Conservation (phyloP, 92 coral and sea anemone species). For the Palythoa heliodiscus region DNA sequence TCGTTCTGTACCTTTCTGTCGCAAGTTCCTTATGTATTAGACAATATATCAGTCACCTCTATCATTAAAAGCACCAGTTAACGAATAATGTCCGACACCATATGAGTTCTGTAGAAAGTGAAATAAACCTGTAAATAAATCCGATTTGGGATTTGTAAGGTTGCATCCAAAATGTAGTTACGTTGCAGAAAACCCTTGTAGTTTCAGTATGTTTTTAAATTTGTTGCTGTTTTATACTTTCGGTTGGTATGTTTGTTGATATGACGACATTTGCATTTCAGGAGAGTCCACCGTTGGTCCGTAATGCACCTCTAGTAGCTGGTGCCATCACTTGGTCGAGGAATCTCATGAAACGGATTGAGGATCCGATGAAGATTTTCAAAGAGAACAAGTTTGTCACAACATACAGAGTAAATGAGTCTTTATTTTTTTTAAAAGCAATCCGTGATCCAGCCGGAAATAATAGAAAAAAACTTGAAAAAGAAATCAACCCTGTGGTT, state of each 20-base stretch:
- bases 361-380: slow-evolving; percentile 99
- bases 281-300: slow-evolving; percentile 98
- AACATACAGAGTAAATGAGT: slow-evolving; percentile 75
- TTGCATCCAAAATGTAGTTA: too few relatives aligned
- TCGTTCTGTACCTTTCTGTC: too few relatives aligned
- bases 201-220: too few relatives aligned
- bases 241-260: neutral
- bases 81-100: too few relatives aligned
- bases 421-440: neutral
- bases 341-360: slow-evolving; percentile 82
- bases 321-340: slow-evolving; percentile 99
- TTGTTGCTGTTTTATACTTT: neutral
- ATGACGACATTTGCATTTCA: slow-evolving; percentile 13
- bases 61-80: too few relatives aligned
- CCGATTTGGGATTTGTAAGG: too few relatives aligned
- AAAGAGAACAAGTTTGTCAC: slow-evolving; percentile 93
- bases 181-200: too few relatives aligned
- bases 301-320: slow-evolving; percentile 93
- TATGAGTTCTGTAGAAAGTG: too few relatives aligned
- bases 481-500: too few relatives aligned
- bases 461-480: too few relatives aligned
- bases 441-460: neutral
- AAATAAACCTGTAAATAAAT: too few relatives aligned
- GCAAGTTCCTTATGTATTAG: neutral
- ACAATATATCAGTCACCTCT: too few relatives aligned